phyloP scores from a whole-genome alignment of 2,888 invertebrate species.

The Arge pagana region DNA sequence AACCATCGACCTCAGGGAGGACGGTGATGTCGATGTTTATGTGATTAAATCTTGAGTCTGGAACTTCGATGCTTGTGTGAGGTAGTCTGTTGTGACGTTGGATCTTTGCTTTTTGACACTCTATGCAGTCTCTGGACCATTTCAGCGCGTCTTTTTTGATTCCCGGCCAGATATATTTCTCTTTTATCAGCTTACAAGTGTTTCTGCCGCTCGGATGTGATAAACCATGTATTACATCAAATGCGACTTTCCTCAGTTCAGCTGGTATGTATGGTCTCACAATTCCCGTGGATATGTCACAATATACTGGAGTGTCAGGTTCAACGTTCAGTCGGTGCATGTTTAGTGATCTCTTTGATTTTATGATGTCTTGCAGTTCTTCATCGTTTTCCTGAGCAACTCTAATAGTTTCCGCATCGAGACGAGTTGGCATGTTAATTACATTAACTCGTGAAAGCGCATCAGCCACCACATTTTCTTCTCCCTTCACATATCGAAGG shows the following conservation, averaged over 20 bases:
- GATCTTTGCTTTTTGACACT: slow-evolving; percentile 28
- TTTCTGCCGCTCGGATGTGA: slow-evolving; percentile 29
- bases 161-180: slow-evolving; percentile 31
- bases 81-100: slow-evolving; percentile 20
- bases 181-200: slow-evolving; percentile 23
- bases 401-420: slow-evolving; percentile 7
- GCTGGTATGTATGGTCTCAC: slow-evolving; percentile 34
- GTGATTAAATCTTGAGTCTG: slow-evolving; percentile 18
- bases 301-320: slow-evolving; percentile 21
- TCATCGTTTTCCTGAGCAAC: slow-evolving; percentile 15
- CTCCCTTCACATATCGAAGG: slow-evolving; percentile 22
- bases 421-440: slow-evolving; percentile 5
- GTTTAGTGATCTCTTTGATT: slow-evolving; percentile 2
- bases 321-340: slow-evolving; percentile 14
- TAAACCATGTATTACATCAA: slow-evolving; percentile 29
- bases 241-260: slow-evolving; percentile 24
- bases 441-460: slow-evolving; percentile 24
- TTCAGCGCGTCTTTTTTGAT: slow-evolving; percentile 25
- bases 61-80: slow-evolving; percentile 16
- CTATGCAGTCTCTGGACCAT: slow-evolving; percentile 28
- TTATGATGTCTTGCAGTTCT: slow-evolving; percentile 7
- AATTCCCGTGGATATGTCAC: slow-evolving; percentile 26
- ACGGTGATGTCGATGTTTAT: no score
- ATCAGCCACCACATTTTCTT: slow-evolving; percentile 28
- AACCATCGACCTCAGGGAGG: slow-evolving; percentile 31